These are phyloP conservation scores for Eilema caniola DNA, from an alignment of 2,888 invertebrate genomes.

Conservation along the genomic window DNA sequence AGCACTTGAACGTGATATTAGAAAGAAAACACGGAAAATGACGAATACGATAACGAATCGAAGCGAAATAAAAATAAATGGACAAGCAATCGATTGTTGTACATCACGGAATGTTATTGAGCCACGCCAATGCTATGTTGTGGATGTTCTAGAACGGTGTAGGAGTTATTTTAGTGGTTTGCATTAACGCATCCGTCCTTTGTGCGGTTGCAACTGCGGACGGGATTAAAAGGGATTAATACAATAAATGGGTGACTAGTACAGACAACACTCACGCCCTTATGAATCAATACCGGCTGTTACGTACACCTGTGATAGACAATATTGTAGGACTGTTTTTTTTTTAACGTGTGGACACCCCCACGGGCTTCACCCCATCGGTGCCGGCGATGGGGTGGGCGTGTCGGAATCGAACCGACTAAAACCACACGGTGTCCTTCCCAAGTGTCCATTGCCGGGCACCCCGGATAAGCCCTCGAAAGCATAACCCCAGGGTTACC, in stretches of 20 bases:
- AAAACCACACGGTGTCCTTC: too few relatives aligned
- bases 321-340: neutral
- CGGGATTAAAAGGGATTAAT: slow-evolving; percentile 1
- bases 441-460: too few relatives aligned
- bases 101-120: slow-evolving; percentile 23
- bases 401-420: too few relatives aligned
- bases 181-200: neutral
- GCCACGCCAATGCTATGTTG: slow-evolving; percentile 23
- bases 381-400: too few relatives aligned
- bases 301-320: neutral
- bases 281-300: neutral
- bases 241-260: slow-evolving; percentile 2
- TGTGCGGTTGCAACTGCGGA: neutral
- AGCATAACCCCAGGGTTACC: too few relatives aligned
- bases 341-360: too few relatives aligned
- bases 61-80: neutral
- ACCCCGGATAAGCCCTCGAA: too few relatives aligned
- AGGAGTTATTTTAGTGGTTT: neutral
- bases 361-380: too few relatives aligned
- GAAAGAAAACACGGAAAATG: slow-evolving; percentile 31
- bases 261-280: neutral
- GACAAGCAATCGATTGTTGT: slow-evolving; percentile 25
- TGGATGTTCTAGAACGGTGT: neutral
- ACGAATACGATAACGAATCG: slow-evolving; percentile 16
- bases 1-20: slow-evolving; percentile 24